A percentile compares a stretch with the other conserved stretches of the same genome.
Conservation (phyloP, 2,888 invertebrate genomes). For the Ramazzottius varieornatus region DNA sequence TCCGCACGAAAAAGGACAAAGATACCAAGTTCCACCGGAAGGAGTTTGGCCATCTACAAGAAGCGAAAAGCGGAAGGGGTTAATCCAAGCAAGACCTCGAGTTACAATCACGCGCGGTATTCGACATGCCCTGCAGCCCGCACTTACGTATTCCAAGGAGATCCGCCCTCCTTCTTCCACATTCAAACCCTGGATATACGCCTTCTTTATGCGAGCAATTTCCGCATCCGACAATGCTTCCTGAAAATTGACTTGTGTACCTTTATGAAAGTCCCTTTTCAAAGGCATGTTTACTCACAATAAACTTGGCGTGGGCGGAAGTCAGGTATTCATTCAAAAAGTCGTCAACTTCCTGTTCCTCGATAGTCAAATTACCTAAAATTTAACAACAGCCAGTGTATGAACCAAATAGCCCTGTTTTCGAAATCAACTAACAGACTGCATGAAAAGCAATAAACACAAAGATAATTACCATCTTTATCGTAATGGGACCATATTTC, state of each 20-base stretch:
- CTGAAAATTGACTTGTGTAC: too few relatives aligned
- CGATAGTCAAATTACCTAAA: not conserved
- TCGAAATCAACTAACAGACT: too few relatives aligned
- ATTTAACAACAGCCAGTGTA: too few relatives aligned
- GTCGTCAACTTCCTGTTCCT: not conserved
- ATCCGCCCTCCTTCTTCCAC: not conserved
- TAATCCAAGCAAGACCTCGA: too few relatives aligned
- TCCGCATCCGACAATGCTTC: not conserved
- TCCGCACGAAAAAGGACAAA: not conserved
- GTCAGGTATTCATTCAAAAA: not conserved
- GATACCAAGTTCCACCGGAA: not conserved
- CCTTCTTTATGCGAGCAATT: not conserved
- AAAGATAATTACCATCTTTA: not conserved
- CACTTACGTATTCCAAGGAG: not conserved
- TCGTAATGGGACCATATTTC: not conserved
- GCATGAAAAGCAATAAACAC: not conserved
- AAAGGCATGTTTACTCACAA: too few relatives aligned
- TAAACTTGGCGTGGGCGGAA: not conserved
- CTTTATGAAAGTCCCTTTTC: too few relatives aligned
- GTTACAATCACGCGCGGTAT: too few relatives aligned
- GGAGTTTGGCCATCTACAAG: constrained; percentile 2
- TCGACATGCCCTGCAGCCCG: too few relatives aligned
- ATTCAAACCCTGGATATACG: not conserved
- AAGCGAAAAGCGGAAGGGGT: too few relatives aligned
- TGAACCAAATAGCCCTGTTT: too few relatives aligned